Percentiles rank a stretch among this genome's conserved stretches.
Evolutionary conservation across 2,113 vertebrate genomes (phyloP).

Genomic region (Antechinus stuartii): DNA sequence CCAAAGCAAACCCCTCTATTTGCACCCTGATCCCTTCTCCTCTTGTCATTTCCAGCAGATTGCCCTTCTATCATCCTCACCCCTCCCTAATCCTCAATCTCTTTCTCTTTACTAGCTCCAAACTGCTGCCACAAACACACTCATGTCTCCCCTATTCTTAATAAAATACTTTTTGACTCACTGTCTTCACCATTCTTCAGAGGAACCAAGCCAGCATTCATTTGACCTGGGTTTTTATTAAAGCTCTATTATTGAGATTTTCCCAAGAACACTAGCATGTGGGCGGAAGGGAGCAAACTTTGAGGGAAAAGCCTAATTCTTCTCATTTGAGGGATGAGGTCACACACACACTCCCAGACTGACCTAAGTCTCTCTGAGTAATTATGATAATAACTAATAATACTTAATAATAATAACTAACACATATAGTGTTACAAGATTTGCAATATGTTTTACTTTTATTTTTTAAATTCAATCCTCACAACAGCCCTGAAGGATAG

Average conservation of each 20-base stretch:
- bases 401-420: background rate
- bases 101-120: no score
- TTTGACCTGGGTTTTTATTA: background rate
- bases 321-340: background rate
- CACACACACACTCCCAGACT: background rate
- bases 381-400: background rate
- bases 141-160: no score
- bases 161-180: no score
- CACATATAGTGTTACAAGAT: background rate
- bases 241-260: background rate
- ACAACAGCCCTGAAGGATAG: accelerated
- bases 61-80: no score
- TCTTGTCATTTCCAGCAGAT: no score
- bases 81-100: no score
- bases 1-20: no score
- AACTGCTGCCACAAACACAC: no score
- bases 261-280: background rate
- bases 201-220: background rate
- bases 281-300: background rate
- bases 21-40: no score
- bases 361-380: background rate
- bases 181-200: background rate
- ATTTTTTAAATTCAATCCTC: background rate
- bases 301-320: background rate
- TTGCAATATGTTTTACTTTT: background rate